phyloP scores from a whole-genome alignment of 37 sponge, comb jelly and placozoan species.

The Haliclona indistincta region DNA sequence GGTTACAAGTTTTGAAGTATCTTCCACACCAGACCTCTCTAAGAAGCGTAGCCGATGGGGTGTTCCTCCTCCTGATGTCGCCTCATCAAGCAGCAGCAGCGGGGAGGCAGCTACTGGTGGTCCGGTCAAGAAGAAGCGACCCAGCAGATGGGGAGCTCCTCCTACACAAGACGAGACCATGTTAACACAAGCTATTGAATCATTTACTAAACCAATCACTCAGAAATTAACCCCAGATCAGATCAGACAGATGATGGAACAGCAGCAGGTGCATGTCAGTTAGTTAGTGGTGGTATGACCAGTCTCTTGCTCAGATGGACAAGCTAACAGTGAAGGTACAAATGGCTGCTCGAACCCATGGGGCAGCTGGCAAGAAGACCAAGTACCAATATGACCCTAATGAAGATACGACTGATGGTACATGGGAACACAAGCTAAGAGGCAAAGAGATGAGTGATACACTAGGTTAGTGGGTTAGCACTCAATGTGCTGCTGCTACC shows the following conservation, averaged over 20 bases:
- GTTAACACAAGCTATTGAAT: constrained; percentile 37
- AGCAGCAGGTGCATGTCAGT: constrained; percentile 56
- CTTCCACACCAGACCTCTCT: too few species aligned
- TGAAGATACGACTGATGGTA: constrained; percentile 88
- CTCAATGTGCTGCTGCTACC: not conserved
- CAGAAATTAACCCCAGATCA: constrained; percentile 48
- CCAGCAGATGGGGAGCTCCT: not conserved
- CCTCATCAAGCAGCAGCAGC: not conserved
- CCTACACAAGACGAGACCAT: constrained; percentile 15
- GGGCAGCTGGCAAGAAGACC: constrained; percentile 15
- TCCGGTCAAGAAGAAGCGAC: not conserved
- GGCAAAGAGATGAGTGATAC: constrained; percentile 81
- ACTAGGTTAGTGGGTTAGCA: constrained; percentile 27
- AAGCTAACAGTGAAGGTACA: constrained; percentile 45
- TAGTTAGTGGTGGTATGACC: not conserved
- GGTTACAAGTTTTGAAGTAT: too few species aligned
- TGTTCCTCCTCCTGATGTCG: constrained; percentile 11
- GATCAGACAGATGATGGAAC: constrained; percentile 63
- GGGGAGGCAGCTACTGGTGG: not conserved
- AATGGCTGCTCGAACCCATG: constrained; percentile 1
- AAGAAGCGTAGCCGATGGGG: constrained; percentile 47
- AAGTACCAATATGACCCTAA: constrained; percentile 95
- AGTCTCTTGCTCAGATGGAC: constrained; percentile 40
- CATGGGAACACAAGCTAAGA: constrained; percentile 95
- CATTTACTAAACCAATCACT: constrained; percentile 29